Base-by-base conservation (phyloP, 2,797 vertebrate species). In the Synanceia verrucosa region DNA sequence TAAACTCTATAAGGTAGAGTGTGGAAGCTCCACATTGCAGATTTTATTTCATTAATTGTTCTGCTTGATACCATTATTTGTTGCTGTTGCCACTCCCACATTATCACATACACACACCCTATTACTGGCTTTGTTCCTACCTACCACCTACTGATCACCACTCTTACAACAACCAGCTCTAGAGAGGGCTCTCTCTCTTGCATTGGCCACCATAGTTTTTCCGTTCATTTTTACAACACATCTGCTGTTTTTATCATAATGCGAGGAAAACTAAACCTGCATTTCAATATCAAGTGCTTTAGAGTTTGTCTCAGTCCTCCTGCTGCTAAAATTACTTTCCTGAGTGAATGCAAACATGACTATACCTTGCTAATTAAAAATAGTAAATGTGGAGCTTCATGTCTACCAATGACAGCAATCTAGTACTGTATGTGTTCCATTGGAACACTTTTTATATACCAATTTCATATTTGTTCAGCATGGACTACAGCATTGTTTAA, bases 1-100 rank as follows among this genome's bases (percentile, higher is more conserved):
- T 72, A 80, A 51, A 51, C 60, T 31, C 52, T 76, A 44, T 81
- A 78, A 71, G 63, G 37, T 29, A 34, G 62, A 65, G 43, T 48
- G 18, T 33, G n/a, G 44, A 44, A 31, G 41, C 37, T 81, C 10
- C 56, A 36, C 52, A 61, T 58, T 65, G 60, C 31, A 58, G 70
- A n/a, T n/a, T n/a, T n/a, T n/a, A n/a, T n/a, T n/a, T n/a, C n/a
- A n/a, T n/a, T n/a, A n/a, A n/a, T n/a, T n/a, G n/a, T n/a, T n/a
- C n/a, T n/a, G n/a, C n/a, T n/a, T n/a, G n/a, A n/a, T n/a, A n/a
- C n/a, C n/a, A n/a, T n/a, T n/a, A n/a, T n/a, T n/a, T n/a, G n/a
- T n/a, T n/a, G n/a, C n/a, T n/a, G n/a, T n/a, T n/a, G n/a, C n/a
- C n/a, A n/a, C n/a, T n/a, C n/a, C n/a, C n/a, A n/a, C n/a, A n/a